phyloP scores from a whole-genome alignment of 1,140 invertebrate genomes.

The Psilanteris sp. region DNA sequence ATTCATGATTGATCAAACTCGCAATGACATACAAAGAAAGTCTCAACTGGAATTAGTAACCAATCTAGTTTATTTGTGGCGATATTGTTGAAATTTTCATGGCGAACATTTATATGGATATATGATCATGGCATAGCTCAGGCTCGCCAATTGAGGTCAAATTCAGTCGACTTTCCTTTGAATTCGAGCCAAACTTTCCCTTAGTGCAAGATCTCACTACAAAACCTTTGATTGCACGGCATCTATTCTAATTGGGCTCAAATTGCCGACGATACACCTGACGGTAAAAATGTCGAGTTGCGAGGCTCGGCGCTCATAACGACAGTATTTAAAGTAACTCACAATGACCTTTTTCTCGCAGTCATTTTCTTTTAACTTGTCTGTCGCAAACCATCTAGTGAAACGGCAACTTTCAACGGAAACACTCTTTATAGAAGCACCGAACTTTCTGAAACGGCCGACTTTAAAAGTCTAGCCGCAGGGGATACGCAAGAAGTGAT shows the following conservation, averaged over 20 bases:
- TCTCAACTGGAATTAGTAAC: too few species aligned
- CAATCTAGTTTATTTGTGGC: constrained; percentile 13
- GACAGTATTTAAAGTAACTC: constrained; percentile 2
- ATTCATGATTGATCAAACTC: too few species aligned
- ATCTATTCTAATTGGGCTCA: constrained; percentile 54
- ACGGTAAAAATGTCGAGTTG: constrained; percentile 26
- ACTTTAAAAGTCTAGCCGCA: constrained; percentile 33
- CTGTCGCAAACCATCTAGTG: not conserved
- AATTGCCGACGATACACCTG: constrained; percentile 48
- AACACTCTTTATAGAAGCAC: constrained; percentile 8
- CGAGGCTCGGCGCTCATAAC: constrained; percentile 2
- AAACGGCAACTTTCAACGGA: constrained; percentile 23
- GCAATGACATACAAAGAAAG: too few species aligned
- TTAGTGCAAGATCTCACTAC: constrained; percentile 28
- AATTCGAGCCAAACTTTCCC: constrained; percentile 57
- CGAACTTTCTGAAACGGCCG: constrained; percentile 31
- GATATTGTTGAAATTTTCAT: constrained; percentile 34
- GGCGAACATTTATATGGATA: constrained; percentile 19
- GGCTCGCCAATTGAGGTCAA: constrained; percentile 51
- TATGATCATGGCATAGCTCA: constrained; percentile 38
- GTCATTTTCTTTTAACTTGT: constrained; percentile 21
- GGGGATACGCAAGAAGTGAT: constrained; percentile 28
- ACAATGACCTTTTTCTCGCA: constrained; percentile 16
- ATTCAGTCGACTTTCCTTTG: constrained; percentile 59
- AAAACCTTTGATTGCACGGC: constrained; percentile 43